phyloP scores from a whole-genome alignment of 1,140 invertebrate species.

The Ceratina japonica region DNA sequence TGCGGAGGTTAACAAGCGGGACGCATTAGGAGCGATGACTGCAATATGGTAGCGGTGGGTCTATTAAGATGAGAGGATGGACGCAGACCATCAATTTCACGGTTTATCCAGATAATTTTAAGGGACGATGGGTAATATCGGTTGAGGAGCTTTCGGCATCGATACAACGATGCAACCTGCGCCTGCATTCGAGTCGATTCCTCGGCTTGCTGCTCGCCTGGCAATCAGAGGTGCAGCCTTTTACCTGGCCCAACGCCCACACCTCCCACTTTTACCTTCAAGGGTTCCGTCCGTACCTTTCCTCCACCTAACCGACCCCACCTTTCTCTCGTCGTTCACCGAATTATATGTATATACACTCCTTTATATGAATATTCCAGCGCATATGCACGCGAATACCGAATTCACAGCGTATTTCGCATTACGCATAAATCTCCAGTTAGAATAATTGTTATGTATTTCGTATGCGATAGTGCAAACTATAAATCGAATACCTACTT shows the following conservation, averaged over 20 bases:
- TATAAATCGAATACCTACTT: no score
- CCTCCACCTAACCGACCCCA: background rate
- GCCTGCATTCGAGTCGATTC: slow-evolving; percentile 57
- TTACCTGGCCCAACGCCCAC: slow-evolving; percentile 73
- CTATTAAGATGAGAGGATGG: background rate
- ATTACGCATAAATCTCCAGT: no score
- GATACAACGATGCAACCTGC: slow-evolving; percentile 59
- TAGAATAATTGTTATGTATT: no score
- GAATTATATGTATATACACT: background rate
- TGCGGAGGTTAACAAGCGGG: background rate
- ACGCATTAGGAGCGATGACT: background rate
- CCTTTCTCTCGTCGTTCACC: slow-evolving; percentile 5
- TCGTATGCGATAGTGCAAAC: no score
- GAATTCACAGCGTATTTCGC: no score
- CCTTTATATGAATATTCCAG: no score
- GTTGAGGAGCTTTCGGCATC: slow-evolving; percentile 1
- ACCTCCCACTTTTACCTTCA: slow-evolving; percentile 63
- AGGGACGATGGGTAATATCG: background rate
- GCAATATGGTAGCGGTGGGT: background rate
- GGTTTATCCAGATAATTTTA: background rate
- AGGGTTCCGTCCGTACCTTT: slow-evolving; percentile 22
- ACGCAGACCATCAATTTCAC: background rate
- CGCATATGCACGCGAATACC: no score
- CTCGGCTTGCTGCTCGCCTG: slow-evolving; percentile 67
- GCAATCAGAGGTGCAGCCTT: slow-evolving; percentile 70